Conservation (phyloP, 2,888 invertebrate genomes). For the Nineta flava region DNA sequence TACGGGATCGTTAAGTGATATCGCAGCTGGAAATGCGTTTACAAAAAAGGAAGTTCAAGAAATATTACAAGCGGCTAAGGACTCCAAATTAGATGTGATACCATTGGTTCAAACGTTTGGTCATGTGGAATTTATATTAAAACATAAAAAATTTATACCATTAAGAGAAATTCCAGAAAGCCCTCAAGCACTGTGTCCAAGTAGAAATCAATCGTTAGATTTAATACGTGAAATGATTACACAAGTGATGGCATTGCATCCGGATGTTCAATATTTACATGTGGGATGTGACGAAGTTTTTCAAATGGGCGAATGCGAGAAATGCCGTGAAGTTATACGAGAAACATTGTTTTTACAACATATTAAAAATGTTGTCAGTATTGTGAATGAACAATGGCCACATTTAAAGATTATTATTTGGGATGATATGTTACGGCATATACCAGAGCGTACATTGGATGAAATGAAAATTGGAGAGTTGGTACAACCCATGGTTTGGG, state of each 20-base stretch:
- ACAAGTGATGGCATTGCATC: slow-evolving; percentile 33
- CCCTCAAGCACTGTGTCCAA: slow-evolving; percentile 58
- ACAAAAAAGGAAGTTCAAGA: slow-evolving; percentile 32
- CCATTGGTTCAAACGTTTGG: slow-evolving; percentile 66
- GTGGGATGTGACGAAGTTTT: slow-evolving; percentile 63
- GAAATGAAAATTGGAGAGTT: slow-evolving; percentile 44
- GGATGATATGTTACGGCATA: slow-evolving; percentile 65
- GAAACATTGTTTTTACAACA: slow-evolving; percentile 46
- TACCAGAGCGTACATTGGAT: slow-evolving; percentile 39
- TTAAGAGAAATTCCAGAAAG: slow-evolving; percentile 49
- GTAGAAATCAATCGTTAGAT: slow-evolving; percentile 40
- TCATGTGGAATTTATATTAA: slow-evolving; percentile 57
- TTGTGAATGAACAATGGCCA: slow-evolving; percentile 40
- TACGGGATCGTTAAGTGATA: slow-evolving; percentile 35
- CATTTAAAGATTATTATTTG: slow-evolving; percentile 50
- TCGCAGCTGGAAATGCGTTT: slow-evolving; percentile 43
- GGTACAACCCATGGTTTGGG: slow-evolving; percentile 71
- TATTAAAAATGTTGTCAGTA: slow-evolving; percentile 39
- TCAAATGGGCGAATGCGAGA: slow-evolving; percentile 49
- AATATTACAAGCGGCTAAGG: slow-evolving; percentile 39
- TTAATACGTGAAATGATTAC: slow-evolving; percentile 50
- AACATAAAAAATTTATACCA: slow-evolving; percentile 41
- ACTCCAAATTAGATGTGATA: slow-evolving; percentile 46
- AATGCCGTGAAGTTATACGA: slow-evolving; percentile 35
- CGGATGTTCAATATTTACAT: slow-evolving; percentile 34